Evolutionary conservation across 2,888 invertebrate genomes (phyloP).

Genomic region (Trachelus tabidus): DNA sequence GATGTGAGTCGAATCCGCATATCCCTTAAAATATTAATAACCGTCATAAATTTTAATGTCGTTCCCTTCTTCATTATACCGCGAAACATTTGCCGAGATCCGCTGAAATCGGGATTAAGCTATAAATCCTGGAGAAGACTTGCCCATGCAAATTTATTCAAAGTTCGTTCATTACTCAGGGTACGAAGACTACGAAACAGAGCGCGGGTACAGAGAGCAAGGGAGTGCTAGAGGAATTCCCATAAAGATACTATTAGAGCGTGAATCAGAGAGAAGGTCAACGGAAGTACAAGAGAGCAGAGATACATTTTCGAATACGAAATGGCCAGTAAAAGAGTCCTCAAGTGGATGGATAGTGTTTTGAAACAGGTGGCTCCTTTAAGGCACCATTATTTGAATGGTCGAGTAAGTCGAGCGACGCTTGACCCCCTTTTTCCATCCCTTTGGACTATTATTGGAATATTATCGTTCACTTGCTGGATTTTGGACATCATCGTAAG

Average conservation of each 20-base stretch:
- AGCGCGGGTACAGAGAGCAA: not conserved
- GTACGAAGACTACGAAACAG: not conserved
- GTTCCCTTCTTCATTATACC: constrained; percentile 10
- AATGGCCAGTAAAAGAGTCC: not conserved
- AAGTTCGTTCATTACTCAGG: constrained; percentile 27
- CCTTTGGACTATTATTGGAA: not conserved
- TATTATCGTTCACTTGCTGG: not conserved
- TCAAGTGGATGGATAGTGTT: not conserved
- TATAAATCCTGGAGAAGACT: constrained; percentile 27
- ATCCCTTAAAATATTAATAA: constrained; percentile 34
- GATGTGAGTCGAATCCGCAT: not conserved
- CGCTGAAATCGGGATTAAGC: constrained; percentile 30
- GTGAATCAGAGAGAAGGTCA: not conserved
- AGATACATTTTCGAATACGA: not conserved
- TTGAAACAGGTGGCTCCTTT: not conserved
- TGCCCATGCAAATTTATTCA: constrained; percentile 34
- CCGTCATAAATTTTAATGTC: constrained; percentile 36
- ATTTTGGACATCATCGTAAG: not conserved
- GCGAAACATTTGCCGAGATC: constrained; percentile 27
- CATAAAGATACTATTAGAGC: not conserved
- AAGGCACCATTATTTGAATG: not conserved
- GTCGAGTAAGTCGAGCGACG: not conserved
- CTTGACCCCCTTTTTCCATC: not conserved
- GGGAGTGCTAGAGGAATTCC: not conserved
- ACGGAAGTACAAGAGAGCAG: not conserved